phyloP scores from a whole-genome alignment of 2,113 vertebrate species.

The Balaenoptera acutorostrata region DNA sequence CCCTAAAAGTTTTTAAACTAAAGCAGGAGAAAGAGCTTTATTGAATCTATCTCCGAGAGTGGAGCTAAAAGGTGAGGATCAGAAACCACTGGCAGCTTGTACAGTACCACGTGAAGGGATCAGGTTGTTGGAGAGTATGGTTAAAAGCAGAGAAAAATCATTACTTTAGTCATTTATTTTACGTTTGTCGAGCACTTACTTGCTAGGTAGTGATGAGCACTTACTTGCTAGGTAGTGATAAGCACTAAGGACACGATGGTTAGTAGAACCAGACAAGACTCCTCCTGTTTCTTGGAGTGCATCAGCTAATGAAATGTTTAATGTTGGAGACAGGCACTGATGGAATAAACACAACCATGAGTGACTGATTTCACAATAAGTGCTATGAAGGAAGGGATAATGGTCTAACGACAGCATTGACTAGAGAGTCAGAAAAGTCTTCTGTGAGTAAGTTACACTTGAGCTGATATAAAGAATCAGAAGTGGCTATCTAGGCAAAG shows the following conservation, averaged over 20 bases:
- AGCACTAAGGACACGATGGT: background rate
- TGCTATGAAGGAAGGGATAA: background rate
- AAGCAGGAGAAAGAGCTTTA: background rate
- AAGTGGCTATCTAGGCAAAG: background rate
- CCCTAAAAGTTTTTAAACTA: background rate
- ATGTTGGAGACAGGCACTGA: background rate
- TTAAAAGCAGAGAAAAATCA: background rate
- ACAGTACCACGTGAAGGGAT: background rate
- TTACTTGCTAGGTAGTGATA: background rate
- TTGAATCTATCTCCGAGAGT: background rate
- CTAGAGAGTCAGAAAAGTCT: background rate
- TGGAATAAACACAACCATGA: background rate
- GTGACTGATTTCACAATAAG: background rate
- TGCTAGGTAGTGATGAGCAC: background rate
- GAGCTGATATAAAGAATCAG: background rate
- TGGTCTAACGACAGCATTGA: background rate
- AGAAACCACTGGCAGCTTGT: background rate
- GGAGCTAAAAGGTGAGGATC: background rate
- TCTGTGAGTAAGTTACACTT: background rate
- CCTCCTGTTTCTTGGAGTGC: background rate
- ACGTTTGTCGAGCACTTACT: background rate
- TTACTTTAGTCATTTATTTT: background rate
- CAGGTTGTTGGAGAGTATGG: background rate
- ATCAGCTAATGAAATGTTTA: background rate
- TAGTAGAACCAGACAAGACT: background rate